Evolutionary conservation across 1,140 invertebrate genomes (phyloP).

Genomic region (Ceratoteleas bidentatus): DNA sequence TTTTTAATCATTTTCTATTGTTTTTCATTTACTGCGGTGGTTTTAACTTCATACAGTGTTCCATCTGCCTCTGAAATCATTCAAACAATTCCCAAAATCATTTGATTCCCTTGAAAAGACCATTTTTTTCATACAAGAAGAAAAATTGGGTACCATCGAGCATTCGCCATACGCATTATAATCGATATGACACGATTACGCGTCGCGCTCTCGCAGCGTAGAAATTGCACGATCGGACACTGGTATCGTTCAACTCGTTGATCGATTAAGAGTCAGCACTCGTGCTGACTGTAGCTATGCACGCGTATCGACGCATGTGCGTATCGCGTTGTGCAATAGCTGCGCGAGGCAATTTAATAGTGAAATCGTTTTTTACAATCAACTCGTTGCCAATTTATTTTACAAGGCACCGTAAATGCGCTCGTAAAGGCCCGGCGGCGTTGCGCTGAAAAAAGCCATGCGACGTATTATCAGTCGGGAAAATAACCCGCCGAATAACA

Average conservation of each 20-base stretch:
- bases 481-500: too few species aligned
- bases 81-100: too few species aligned
- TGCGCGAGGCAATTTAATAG: conserved; percentile 19
- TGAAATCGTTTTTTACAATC: conserved; percentile 19
- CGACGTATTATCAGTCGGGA: too few species aligned
- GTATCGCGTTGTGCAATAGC: conserved; percentile 34
- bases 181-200: conserved; percentile 22
- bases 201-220: conserved; percentile 6
- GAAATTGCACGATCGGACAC: conserved; percentile 14
- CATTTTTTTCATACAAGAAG: neutral
- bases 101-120: too few species aligned
- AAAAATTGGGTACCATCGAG: neutral
- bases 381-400: neutral
- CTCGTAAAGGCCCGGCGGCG: too few species aligned
- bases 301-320: conserved; percentile 65
- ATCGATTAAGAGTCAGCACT: conserved; percentile 68
- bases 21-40: too few species aligned
- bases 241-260: conserved; percentile 45
- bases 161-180: conserved; percentile 11
- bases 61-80: too few species aligned
- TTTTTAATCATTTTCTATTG: too few species aligned
- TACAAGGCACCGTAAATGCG: conserved; percentile 3
- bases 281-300: conserved; percentile 41
- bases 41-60: too few species aligned
- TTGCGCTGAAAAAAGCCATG: too few species aligned